Base-by-base conservation (phyloP, 2,888 invertebrate genomes). In the Glyphotaelius pellucidus region DNA sequence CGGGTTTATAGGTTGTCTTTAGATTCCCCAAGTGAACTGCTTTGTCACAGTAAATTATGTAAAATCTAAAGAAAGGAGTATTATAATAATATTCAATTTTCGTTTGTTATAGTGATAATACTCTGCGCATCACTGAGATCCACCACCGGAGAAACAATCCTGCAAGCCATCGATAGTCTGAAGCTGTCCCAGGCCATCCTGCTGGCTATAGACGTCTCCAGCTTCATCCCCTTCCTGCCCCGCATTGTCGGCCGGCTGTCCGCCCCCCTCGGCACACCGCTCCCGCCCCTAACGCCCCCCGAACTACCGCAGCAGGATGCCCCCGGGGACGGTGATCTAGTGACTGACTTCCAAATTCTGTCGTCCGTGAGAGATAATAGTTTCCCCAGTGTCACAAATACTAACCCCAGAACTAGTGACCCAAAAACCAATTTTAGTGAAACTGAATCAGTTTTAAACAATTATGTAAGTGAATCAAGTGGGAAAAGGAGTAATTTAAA, bases 51-150 rank as follows among this genome's bases (percentile, higher is more conserved):
- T 42, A 42, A 42, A 42, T 42, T 11, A 42, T 42, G 42, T 12
- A 42, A 12, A 12, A 42, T 42, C 42, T 42, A 12, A 42, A 42
- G 42, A 11, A 42, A 42, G 1, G 38, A 7, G 35, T 7, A 38
- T 42, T 42, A 42, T 12, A 42, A 42, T 42, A 42, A 9, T 1
- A 38, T 38, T 38, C 9, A 38, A 38, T 81, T 87, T 87, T 80
- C 52, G 92, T 94, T 94, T 94, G 91, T 95, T 95, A 90, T 95
- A 96, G 96, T 95, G 19, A 95, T 96, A 87, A 94, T 96, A 15
- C 94, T 96, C 81, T 96, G 96, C 94, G 94, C 96, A 92, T 96
- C 96, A n/a, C 94, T 95, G 90, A 95, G 95, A 94, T 95, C 95
- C 35, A 94, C 94, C 86, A 93, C 94, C 30, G 95, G 95, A 3